These are phyloP conservation scores for Nerophis lumbriciformis DNA, from an alignment of 2,113 vertebrate genomes.

Conservation along the genomic window DNA sequence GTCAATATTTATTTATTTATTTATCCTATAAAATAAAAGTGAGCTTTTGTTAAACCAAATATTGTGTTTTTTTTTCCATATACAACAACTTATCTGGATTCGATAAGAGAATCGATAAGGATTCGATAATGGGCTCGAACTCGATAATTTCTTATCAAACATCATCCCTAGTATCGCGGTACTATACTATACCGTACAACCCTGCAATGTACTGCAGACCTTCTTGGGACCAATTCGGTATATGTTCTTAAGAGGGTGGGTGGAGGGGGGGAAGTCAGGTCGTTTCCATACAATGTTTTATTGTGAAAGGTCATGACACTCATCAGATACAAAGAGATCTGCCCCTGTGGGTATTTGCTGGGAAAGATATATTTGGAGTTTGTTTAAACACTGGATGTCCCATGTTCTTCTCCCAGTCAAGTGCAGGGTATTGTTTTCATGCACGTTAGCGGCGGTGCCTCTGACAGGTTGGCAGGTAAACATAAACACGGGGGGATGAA, in stretches of 20 bases:
- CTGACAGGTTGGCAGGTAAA: conserved; percentile 52
- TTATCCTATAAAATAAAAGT: too few species aligned
- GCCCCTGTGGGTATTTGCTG: neutral
- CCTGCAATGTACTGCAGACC: neutral
- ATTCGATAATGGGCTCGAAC: too few species aligned
- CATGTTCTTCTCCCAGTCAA: conserved; percentile 17
- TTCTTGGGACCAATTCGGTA: neutral
- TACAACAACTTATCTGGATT: too few species aligned
- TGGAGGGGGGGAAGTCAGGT: neutral
- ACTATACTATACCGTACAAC: too few species aligned
- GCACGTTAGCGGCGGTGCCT: conserved; percentile 9
- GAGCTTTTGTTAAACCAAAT: too few species aligned
- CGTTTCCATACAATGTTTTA: neutral
- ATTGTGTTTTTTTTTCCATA: too few species aligned
- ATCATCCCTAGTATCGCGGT: too few species aligned
- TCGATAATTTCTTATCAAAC: too few species aligned
- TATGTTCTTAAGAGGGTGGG: too few species aligned
- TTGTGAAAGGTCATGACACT: conserved; percentile 5
- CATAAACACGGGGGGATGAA: conserved; percentile 49
- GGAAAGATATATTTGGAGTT: conserved; percentile 6
- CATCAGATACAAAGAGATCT: neutral
- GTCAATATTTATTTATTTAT: too few species aligned
- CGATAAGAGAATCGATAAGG: too few species aligned
- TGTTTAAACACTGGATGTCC: conserved; percentile 32
- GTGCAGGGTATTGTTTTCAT: conserved; percentile 26